Evolutionary conservation across 2,888 invertebrate genomes (phyloP).

Genomic region (Agrotis puta): DNA sequence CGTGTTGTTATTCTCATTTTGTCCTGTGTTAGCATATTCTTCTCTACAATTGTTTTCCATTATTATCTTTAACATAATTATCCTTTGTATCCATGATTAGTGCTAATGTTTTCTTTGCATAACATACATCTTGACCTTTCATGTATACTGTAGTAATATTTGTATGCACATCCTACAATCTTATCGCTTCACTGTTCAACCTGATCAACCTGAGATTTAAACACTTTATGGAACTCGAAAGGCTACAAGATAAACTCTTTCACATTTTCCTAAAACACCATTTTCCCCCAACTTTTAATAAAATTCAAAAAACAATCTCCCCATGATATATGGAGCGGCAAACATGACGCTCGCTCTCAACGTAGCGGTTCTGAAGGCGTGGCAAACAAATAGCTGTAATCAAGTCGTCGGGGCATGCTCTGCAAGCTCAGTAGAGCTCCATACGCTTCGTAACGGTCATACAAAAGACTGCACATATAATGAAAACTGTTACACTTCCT

Average conservation of each 20-base stretch:
- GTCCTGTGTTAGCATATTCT: not conserved
- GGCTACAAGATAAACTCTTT: not conserved
- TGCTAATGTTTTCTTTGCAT: not conserved
- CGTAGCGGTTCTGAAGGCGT: slow-evolving; percentile 65
- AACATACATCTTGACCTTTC: not conserved
- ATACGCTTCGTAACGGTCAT: slow-evolving; percentile 52
- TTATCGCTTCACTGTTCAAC: not conserved
- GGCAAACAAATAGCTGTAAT: slow-evolving; percentile 80
- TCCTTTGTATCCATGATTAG: not conserved
- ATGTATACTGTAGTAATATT: too few relatives aligned
- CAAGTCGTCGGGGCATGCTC: slow-evolving; percentile 63
- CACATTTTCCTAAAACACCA: slow-evolving; percentile 6
- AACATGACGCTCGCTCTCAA: slow-evolving; percentile 58
- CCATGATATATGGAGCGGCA: slow-evolving; percentile 56
- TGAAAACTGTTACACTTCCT: slow-evolving; percentile 64
- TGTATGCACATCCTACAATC: not conserved
- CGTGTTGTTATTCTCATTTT: not conserved
- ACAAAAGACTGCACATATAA: slow-evolving; percentile 52
- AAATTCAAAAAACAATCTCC: slow-evolving; percentile 50
- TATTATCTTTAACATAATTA: not conserved
- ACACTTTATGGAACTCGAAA: not conserved
- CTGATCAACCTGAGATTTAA: too few relatives aligned
- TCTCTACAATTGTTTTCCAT: not conserved
- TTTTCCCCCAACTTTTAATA: slow-evolving; percentile 41
- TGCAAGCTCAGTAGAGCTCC: slow-evolving; percentile 24